Evolutionary conservation across 2,888 invertebrate species (phyloP), one percentile per base, ranked within the genome.

Genomic region (Cactoblastis cactorum): DNA sequence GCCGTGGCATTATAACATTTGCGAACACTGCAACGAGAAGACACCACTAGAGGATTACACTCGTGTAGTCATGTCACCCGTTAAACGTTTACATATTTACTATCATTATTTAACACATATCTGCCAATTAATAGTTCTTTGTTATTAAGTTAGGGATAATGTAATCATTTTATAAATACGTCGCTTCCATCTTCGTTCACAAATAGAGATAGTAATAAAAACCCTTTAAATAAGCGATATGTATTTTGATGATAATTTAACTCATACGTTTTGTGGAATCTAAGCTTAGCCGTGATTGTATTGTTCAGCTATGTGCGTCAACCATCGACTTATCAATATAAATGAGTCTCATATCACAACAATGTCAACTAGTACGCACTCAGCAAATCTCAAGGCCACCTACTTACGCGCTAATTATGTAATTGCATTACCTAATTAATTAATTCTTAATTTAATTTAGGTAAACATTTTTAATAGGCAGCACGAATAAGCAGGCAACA

Each of bases 271-370:
- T n/a, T n/a, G n/a, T n/a, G n/a, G n/a, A n/a, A n/a, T n/a, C n/a
- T n/a, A n/a, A n/a, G n/a, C n/a, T n/a, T n/a, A n/a, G n/a, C n/a
- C 28, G 5, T 1, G 3, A 28, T 28, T 28, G 8, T 22, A 28
- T 28, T 28, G 28, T 28, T 28, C 28, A 6, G 9, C 1, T 28
- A 28, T 6, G 8, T 28, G 28, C 28, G 28, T 28, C 28, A 28
- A 33, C n/a, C n/a, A 12, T 33, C 5, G 6, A 39, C 11, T 22
- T 39, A 39, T 39, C 39, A 22, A 22, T 14, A 39, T 39, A 22
- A 39, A 12, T 39, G 0, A 51, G 50, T 54, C 52, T 54, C 56
- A 56, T 56, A 56, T 54, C 53, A 48, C 37, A 53, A 53, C 43
- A 28, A 32, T 45, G 45, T 17, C 22, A 15, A 43, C 43, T 43